Base-by-base conservation (phyloP, 2,888 invertebrate genomes). In the Panopea generosa region DNA sequence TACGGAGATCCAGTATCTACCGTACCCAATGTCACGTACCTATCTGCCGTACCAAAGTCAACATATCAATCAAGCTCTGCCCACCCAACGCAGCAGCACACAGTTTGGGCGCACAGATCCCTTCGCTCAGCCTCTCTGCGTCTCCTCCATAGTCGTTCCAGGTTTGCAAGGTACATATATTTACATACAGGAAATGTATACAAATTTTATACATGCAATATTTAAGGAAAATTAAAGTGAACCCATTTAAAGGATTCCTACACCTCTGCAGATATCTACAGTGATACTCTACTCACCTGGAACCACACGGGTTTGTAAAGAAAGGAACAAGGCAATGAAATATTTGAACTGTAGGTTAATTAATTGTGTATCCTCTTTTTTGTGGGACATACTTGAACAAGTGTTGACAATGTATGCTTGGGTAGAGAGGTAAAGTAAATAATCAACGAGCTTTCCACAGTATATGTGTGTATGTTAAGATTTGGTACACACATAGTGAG, bases 91-190 rank as follows among this genome's bases (percentile, higher is more conserved):
- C 68, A 89, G 77, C 82, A 89, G 87, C 70, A 90, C 88, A 66
- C 92, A 90, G 88, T 90, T 83, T 84, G 86, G 70, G 63, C 84
- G 84, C 52, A 95, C 96, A 0, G 97, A 97, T 92, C 96, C 96
- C 53, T 98, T 98, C 94, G 96, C 96, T 88, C 93, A 92, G 76
- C 96, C 97, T 89, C 96, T 97, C 93, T 95, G 98, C 92, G 97
- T 98, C 43, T 97, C 97, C n/a, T 97, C 98, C 56, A 96, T 98
- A 89, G 94, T 98, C 65, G 98, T 98, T 93, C 97, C 97, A 89
- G 92, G 92, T 33, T 97, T 98, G 90, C 97, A 97, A 94, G 95
- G 91, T 91, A 76, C 75, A 73, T 72, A 3, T 11, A 33, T 7
- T 33, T 33, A 33, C 11, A 33, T 33, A n/a, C n/a, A n/a, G n/a